Base-by-base conservation (phyloP, 2,113 vertebrate genomes). In the Heteronetta atricapilla region DNA sequence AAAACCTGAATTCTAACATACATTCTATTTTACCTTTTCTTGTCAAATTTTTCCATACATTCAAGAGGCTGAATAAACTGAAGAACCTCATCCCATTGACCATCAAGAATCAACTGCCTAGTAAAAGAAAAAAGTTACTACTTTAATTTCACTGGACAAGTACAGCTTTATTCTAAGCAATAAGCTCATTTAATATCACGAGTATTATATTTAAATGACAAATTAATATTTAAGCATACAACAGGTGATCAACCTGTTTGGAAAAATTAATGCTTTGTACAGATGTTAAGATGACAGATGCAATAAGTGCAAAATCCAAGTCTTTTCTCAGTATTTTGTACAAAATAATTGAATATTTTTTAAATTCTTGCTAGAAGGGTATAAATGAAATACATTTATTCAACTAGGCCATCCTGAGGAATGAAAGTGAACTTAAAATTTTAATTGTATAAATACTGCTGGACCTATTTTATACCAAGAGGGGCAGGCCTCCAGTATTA, bases 21-120 rank as follows among this genome's bases (percentile, higher is more conserved):
- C 8, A 82, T 83, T 59, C 96, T 81, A 70, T 93, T 94, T 96
- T 95, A 99, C 99, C 99, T 98, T 98, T 99, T 99, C 97, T 98
- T 99, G 97, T 99, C 99, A 97, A 99, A 99, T 97, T 99, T 99
- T 74, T 99, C 99, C 98, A 99, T 98, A 92, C 98, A 98, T 94
- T 99, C 99, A 66, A 99, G 97, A 91, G 99, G 99, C 52, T 99
- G 99, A 96, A 99, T 99, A 95, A 99, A 99, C 42, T 99, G 99
- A 97, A 99, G 98, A 97, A 99, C 99, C 74, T 99, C 99, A 94
- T 99, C 99, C 99, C 99, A 99, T 36, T 99, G 99, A 63, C 99
- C 99, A 66, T 99, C 99, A 93, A 99, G 98, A 72, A 99, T 98
- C 89, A 99, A 97, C 5, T 99, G 99, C 90, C 99, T 99, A 97